A percentile compares a stretch with the other conserved stretches of the same genome.
Conservation (phyloP, 2,797 vertebrate genomes). For the Buphagus erythrorhynchus region DNA sequence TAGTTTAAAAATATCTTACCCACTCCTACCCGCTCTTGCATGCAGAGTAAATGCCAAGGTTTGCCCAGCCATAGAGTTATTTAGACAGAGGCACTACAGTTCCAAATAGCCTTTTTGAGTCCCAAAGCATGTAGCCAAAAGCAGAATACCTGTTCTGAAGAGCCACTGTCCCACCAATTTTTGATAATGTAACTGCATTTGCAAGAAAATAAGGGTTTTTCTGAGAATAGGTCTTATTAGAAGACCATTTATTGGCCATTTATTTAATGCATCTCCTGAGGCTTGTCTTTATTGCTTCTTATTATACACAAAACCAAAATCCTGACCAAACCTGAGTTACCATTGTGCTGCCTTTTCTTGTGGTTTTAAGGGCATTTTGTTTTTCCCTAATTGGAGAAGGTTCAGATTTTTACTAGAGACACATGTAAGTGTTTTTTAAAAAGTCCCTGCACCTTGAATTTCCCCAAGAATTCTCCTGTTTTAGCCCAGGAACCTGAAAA, state of each 20-base stretch:
- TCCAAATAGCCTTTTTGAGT: background rate
- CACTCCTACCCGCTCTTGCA: background rate
- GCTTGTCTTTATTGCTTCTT: background rate
- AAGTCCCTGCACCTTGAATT: background rate
- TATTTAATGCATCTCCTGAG: background rate
- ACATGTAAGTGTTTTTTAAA: background rate
- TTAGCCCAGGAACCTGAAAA: background rate
- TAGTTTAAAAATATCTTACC: background rate
- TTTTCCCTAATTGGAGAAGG: background rate
- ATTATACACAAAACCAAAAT: constrained; percentile 45
- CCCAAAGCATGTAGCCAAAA: background rate
- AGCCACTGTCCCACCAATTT: background rate
- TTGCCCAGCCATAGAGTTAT: background rate
- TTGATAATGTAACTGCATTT: constrained; percentile 5
- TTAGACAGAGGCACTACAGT: background rate
- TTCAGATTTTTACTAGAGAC: constrained; percentile 16
- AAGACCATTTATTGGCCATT: constrained; percentile 13
- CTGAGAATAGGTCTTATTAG: constrained; percentile 5
- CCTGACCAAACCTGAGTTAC: background rate
- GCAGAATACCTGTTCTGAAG: background rate
- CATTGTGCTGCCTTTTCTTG: background rate
- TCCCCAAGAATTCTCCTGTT: background rate
- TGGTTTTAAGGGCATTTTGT: background rate
- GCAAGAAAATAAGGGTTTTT: constrained; percentile 33
- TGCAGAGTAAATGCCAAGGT: background rate